These are phyloP conservation scores for Cheilinus undulatus DNA, from an alignment of 2,113 vertebrate species.

Conservation along the genomic window DNA sequence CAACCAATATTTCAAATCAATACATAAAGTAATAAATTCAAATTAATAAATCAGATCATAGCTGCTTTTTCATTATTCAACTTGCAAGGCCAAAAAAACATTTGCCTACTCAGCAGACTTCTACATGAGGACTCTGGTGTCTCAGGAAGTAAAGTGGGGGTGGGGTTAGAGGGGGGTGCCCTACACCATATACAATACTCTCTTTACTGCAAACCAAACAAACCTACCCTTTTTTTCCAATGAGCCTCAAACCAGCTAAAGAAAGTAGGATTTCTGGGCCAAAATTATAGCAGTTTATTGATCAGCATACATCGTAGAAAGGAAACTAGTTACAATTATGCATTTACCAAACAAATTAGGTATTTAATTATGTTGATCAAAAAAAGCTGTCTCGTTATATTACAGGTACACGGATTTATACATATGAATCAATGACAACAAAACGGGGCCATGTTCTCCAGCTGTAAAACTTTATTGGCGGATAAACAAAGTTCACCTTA, in stretches of 20 bases:
- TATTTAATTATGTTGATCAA: too few species aligned
- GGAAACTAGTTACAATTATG: background rate
- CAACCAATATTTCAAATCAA: background rate
- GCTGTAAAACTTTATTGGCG: background rate
- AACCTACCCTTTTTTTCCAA: slow-evolving; percentile 46
- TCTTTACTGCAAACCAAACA: slow-evolving; percentile 73
- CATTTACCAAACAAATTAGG: background rate
- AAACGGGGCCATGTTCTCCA: background rate
- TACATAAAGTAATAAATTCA: background rate
- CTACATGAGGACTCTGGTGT: slow-evolving; percentile 34
- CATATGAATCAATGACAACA: background rate
- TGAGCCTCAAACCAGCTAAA: slow-evolving; percentile 16
- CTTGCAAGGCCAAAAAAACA: background rate
- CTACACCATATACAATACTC: slow-evolving; percentile 68
- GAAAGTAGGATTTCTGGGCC: slow-evolving; percentile 7
- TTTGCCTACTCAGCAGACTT: slow-evolving; percentile 10
- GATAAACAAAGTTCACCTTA: slow-evolving; percentile 46
- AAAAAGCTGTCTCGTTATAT: too few species aligned
- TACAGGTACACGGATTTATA: too few species aligned
- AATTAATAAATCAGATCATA: background rate
- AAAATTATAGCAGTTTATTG: slow-evolving; percentile 58
- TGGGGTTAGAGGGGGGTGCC: slow-evolving; percentile 20
- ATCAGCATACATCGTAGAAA: background rate
- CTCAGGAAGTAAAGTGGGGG: slow-evolving; percentile 69
- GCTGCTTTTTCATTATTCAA: background rate